Evolutionary conservation across 2,797 vertebrate genomes (phyloP).

Genomic region (Scolopax rusticola): DNA sequence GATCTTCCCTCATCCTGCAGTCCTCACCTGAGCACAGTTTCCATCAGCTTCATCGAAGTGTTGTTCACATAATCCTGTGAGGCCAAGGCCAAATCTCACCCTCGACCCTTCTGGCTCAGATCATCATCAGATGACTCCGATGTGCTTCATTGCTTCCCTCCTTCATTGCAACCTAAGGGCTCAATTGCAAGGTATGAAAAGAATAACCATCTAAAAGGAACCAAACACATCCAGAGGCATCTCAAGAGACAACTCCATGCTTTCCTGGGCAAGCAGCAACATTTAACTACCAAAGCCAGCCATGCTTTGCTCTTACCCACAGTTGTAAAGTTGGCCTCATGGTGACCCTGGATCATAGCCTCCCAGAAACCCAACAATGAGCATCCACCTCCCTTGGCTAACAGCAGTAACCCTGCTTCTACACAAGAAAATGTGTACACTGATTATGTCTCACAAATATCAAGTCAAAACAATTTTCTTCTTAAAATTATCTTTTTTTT

Average conservation of each 20-base stretch:
- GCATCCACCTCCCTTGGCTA: background rate
- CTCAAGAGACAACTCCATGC: background rate
- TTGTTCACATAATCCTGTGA: background rate
- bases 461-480: background rate
- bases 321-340: background rate
- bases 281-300: background rate
- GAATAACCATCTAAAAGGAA: background rate
- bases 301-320: background rate
- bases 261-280: background rate
- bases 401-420: background rate
- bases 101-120: background rate
- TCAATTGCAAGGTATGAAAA: fast-evolving
- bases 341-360: background rate
- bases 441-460: background rate
- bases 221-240: background rate
- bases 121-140: background rate
- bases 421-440: background rate
- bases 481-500: background rate
- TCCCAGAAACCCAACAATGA: background rate
- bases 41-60: background rate
- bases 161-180: background rate
- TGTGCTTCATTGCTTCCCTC: background rate
- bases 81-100: background rate
- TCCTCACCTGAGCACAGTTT: background rate
- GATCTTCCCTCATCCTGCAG: background rate